Percentiles rank a stretch among this genome's conserved stretches.
phyloP scores from a whole-genome alignment of 1,140 invertebrate species.

The Micrasema longulum region DNA sequence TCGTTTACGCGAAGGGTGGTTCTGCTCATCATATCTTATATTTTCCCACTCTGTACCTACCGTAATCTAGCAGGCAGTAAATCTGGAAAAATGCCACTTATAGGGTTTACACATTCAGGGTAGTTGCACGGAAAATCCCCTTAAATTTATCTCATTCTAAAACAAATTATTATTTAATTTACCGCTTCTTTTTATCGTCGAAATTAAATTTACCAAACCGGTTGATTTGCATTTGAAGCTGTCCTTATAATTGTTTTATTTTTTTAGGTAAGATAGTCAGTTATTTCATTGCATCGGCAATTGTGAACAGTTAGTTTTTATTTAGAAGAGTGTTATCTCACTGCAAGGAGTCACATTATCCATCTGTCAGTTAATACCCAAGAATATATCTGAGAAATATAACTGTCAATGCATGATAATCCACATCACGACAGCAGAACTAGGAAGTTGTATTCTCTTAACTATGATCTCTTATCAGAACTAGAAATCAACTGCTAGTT shows the following conservation, averaged over 20 bases:
- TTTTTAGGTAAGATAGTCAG: too few species aligned
- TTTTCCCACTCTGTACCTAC: conserved; percentile 8
- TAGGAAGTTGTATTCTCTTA: conserved; percentile 44
- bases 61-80: conserved; percentile 44
- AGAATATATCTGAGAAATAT: not conserved
- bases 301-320: too few species aligned
- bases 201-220: too few species aligned
- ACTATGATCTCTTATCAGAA: conserved; percentile 46
- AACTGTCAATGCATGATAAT: conserved; percentile 49
- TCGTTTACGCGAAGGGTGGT: conserved; percentile 26
- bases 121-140: conserved; percentile 3
- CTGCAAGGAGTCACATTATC: conserved; percentile 26
- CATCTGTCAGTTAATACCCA: conserved; percentile 46
- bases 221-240: too few species aligned
- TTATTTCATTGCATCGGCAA: too few species aligned
- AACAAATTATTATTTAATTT: conserved; percentile 52
- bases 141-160: conserved; percentile 28
- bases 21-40: conserved; percentile 24
- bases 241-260: too few species aligned
- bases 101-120: conserved; percentile 48
- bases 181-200: too few species aligned
- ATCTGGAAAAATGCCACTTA: conserved; percentile 54
- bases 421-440: conserved; percentile 45
- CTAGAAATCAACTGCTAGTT: conserved; percentile 40
- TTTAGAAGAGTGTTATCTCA: conserved; percentile 1